Conservation (phyloP, 2,113 vertebrate species). For the Neomonachus schauinslandi region DNA sequence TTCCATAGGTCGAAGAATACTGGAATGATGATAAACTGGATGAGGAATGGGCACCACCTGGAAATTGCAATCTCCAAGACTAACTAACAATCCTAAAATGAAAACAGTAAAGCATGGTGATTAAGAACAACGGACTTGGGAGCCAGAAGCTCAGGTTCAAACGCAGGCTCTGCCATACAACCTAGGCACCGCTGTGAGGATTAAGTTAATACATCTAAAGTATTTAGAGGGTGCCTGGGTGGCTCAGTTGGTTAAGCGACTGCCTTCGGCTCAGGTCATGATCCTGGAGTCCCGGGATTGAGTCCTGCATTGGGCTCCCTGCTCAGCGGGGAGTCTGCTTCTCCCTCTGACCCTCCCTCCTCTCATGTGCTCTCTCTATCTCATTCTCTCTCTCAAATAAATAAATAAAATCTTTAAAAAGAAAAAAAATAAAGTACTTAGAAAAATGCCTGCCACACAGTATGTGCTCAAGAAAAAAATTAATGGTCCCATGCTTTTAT, state of each 20-base stretch:
- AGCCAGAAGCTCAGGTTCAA: not conserved
- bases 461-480: not conserved
- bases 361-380: too few species aligned
- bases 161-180: not conserved
- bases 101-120: not conserved
- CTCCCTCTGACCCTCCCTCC: too few species aligned
- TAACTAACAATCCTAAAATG: not conserved
- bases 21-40: slow-evolving; percentile 45
- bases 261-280: too few species aligned
- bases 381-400: too few species aligned
- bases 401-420: too few species aligned
- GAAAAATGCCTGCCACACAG: not conserved
- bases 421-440: not conserved
- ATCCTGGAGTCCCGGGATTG: too few species aligned
- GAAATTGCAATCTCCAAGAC: slow-evolving; percentile 3
- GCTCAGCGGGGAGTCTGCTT: too few species aligned
- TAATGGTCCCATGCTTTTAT: not conserved
- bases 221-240: not conserved
- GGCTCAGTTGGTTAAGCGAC: too few species aligned
- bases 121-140: not conserved
- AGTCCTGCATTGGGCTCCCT: too few species aligned
- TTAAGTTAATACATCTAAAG: not conserved
- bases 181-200: not conserved
- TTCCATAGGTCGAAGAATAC: slow-evolving; percentile 56
- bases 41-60: not conserved